Evolutionary conservation across 2,888 invertebrate species (phyloP).

Genomic region (Plebejus argus): DNA sequence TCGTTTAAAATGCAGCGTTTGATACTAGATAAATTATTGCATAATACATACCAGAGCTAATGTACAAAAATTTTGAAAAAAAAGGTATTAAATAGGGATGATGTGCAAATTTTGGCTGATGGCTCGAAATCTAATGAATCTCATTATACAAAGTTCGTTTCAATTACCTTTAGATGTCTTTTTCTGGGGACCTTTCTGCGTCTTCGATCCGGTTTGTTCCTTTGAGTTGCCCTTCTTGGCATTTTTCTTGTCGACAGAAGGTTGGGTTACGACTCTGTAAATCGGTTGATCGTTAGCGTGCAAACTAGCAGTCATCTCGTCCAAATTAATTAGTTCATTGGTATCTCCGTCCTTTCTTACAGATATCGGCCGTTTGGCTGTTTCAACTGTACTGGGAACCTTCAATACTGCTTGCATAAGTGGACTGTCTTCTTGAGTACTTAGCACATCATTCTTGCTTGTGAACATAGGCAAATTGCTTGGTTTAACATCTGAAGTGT

Average conservation of each 20-base stretch:
- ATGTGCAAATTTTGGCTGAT: too few species aligned
- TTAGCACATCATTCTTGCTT: conserved; percentile 66
- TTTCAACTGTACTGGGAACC: conserved; percentile 60
- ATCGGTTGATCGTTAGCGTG: conserved; percentile 75
- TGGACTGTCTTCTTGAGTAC: conserved; percentile 68
- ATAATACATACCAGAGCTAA: too few species aligned
- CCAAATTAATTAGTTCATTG: conserved; percentile 65
- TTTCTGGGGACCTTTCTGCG: conserved; percentile 69
- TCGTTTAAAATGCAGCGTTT: too few species aligned
- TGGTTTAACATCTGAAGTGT: conserved; percentile 58
- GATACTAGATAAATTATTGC: too few species aligned
- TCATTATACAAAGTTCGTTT: neutral
- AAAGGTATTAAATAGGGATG: too few species aligned
- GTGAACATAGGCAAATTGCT: conserved; percentile 63
- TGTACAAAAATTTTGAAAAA: too few species aligned
- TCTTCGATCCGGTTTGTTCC: conserved; percentile 58
- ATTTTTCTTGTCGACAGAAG: conserved; percentile 66
- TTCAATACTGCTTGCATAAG: conserved; percentile 71
- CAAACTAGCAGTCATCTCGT: conserved; percentile 72
- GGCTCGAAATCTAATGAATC: too few species aligned
- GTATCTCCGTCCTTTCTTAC: conserved; percentile 69
- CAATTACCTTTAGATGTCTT: conserved; percentile 70
- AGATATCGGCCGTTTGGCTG: conserved; percentile 60
- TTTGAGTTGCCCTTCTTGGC: conserved; percentile 65
- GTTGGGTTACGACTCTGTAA: conserved; percentile 74